Evolutionary conservation across 2,797 vertebrate genomes (phyloP).

Genomic region (Spinibarbus caldwelli): DNA sequence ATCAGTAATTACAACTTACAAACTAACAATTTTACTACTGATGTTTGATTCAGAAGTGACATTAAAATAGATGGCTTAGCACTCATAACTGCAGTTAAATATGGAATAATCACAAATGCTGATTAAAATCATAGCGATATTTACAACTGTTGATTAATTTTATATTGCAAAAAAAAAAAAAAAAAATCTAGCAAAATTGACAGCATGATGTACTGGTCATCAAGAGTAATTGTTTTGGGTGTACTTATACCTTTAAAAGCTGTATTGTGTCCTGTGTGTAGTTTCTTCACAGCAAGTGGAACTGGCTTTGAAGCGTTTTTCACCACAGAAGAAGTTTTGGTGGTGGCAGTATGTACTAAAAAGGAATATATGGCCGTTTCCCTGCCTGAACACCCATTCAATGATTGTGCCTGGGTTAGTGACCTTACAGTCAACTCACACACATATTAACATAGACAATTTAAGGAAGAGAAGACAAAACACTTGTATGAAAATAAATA

Average conservation of each 20-base stretch:
- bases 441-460: not conserved
- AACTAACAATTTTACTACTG: not conserved
- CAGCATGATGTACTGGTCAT: not conserved
- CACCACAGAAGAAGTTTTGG: slow-evolving; percentile 87
- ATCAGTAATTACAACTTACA: not conserved
- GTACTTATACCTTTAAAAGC: not conserved
- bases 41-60: not conserved
- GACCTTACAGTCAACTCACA: not conserved
- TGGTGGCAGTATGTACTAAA: slow-evolving; percentile 96
- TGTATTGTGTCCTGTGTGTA: slow-evolving; percentile 61
- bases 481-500: not conserved
- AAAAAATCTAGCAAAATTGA: not conserved
- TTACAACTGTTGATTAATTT: not conserved
- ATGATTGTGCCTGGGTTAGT: slow-evolving; percentile 90
- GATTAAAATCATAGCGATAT: not conserved
- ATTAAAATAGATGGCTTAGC: not conserved
- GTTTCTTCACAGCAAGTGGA: slow-evolving; percentile 92
- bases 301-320: slow-evolving; percentile 97
- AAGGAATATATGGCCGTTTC: slow-evolving; percentile 95
- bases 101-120: not conserved
- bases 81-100: not conserved
- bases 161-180: not conserved
- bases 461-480: not conserved
- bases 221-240: not conserved
- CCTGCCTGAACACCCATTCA: slow-evolving; percentile 83